Evolutionary conservation across 2,888 invertebrate species (phyloP).

Genomic region (Phalangium opilio): DNA sequence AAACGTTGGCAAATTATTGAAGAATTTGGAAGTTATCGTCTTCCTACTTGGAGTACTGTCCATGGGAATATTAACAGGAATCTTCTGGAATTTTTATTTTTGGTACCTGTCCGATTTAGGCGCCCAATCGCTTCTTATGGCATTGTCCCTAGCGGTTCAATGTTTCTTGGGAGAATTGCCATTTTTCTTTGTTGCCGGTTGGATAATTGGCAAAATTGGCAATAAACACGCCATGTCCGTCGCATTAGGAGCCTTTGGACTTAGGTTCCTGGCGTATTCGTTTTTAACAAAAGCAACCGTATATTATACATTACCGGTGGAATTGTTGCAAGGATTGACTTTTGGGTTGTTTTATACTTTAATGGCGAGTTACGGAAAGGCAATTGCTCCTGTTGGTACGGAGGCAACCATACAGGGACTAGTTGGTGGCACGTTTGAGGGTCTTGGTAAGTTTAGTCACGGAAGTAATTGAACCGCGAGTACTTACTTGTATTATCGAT

Average conservation of each 20-base stretch:
- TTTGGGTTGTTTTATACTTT: constrained; percentile 63
- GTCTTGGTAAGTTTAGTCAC: constrained; percentile 42
- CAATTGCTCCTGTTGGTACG: constrained; percentile 12
- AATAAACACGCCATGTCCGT: constrained; percentile 68
- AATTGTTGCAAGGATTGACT: constrained; percentile 70
- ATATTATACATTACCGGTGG: constrained; percentile 56
- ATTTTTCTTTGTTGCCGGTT: constrained; percentile 36
- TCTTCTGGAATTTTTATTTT: constrained; percentile 20
- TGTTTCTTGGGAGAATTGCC: constrained; percentile 21
- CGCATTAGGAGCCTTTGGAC: constrained; percentile 59
- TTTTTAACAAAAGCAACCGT: constrained; percentile 57
- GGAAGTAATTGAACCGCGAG: too few species aligned
- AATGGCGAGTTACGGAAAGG: constrained; percentile 18
- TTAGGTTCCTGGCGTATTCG: constrained; percentile 68
- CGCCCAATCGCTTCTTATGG: constrained; percentile 13
- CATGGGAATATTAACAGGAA: constrained; percentile 18
- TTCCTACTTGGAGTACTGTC: constrained; percentile 14
- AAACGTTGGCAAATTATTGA: constrained; percentile 10
- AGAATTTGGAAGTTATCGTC: constrained; percentile 7
- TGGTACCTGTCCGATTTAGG: constrained; percentile 16
- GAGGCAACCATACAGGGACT: constrained; percentile 68
- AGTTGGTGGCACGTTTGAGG: constrained; percentile 73
- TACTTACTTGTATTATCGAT: too few species aligned
- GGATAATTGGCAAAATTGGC: constrained; percentile 59
- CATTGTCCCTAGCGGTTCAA: constrained; percentile 17